Conservation (phyloP, 2,113 vertebrate species). For the Daphoenositta chrysoptera region DNA sequence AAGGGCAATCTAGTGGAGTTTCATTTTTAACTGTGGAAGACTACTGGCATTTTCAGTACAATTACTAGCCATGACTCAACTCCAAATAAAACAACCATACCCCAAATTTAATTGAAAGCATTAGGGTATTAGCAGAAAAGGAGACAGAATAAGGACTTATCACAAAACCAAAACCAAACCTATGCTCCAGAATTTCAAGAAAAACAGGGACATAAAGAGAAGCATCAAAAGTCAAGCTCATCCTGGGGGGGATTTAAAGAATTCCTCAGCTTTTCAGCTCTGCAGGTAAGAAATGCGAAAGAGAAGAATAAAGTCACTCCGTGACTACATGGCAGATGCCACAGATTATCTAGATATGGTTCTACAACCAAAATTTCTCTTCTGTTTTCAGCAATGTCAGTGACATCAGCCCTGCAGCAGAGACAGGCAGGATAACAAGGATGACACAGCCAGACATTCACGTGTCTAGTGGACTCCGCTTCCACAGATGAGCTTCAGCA, state of each 20-base stretch:
- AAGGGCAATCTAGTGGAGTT: neutral
- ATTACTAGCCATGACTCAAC: neutral
- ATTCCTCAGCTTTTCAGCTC: neutral
- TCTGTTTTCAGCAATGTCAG: neutral
- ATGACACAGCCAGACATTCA: neutral
- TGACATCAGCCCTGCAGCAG: neutral
- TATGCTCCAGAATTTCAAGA: neutral
- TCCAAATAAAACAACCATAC: neutral
- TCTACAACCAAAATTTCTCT: neutral
- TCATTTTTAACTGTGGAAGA: neutral
- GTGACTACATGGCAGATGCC: neutral
- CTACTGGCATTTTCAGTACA: neutral
- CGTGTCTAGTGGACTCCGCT: neutral
- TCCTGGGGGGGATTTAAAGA: neutral
- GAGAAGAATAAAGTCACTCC: neutral
- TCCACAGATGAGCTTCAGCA: neutral
- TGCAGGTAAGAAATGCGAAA: neutral
- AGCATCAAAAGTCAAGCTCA: neutral
- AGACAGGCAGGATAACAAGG: neutral
- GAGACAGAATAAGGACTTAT: neutral
- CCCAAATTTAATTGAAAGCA: neutral
- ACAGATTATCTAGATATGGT: neutral
- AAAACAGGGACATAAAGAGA: neutral
- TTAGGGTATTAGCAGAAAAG: neutral
- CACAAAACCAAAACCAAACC: neutral